Evolutionary conservation across 2,797 vertebrate species (phyloP), one percentile per base, ranked within the genome.

Genomic region (Silurus lanzhouensis): DNA sequence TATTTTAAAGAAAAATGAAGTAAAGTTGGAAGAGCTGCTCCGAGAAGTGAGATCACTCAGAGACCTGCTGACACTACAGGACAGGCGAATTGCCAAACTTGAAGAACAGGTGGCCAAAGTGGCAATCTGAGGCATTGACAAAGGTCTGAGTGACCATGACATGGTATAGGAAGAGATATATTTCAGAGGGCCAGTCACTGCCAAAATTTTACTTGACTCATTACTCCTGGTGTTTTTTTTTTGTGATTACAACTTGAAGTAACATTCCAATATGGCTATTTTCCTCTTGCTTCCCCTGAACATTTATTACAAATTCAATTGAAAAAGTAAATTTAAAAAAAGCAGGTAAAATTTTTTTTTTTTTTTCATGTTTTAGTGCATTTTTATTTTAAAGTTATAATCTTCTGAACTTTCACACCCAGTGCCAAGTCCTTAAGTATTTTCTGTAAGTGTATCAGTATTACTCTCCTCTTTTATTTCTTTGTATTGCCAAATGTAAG

Each of bases 91-190:
- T 89, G 93, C 97, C 95, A 98, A 96, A 96, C 94, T 99, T 92
- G 98, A 99, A 93, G 96, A 98, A 89, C 96, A 98, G 94, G 94
- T 99, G 87, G 95, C 97, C 81, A 99, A 98, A 95, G 96, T 99
- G 0, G 94, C 93, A 61, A 96, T 97, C 94, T 98, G 94, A 96
- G 90, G 87, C 19, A 27, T 81, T 55, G 52, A 72, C 97, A 0
- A 93, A 93, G 76, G 96, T 96, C 94, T 97, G 93, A 83, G 64
- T 84, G 71, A 67, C 68, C 75, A 75, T 77, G 55, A 81, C 83
- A 81, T 38, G 38, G 48, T 77, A 80, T 58, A 46, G 46, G 85
- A 82, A 84, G 52, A 82, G 82, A 84, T 85, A 80, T 71, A 86
- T 85, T 89, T 85, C 75, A 85, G 86, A 90, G 86, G 87, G 91